phyloP scores from a whole-genome alignment of 2,113 vertebrate species.

The Menidia beryllina region DNA sequence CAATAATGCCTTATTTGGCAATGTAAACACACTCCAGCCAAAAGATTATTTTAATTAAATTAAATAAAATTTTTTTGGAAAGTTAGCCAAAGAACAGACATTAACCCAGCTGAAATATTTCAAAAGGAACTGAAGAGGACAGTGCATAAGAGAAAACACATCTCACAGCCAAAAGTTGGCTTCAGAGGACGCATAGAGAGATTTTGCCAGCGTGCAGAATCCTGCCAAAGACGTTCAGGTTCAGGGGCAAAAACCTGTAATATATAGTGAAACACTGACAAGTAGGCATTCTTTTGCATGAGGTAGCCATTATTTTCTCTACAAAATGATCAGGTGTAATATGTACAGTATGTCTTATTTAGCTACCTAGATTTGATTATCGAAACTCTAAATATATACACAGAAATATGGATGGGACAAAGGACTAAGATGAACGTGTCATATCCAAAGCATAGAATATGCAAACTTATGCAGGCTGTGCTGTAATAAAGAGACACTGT shows the following conservation, averaged over 20 bases:
- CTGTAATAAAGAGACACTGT: neutral
- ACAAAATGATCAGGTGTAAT: too few relatives aligned
- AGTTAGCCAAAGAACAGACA: too few relatives aligned
- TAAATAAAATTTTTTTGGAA: neutral
- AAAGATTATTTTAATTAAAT: neutral
- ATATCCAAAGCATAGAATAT: slow-evolving; percentile 42
- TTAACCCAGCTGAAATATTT: too few relatives aligned
- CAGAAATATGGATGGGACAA: neutral
- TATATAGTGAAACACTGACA: neutral
- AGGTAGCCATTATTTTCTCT: neutral
- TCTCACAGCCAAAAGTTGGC: neutral
- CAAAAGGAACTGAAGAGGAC: too few relatives aligned
- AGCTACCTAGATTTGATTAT: neutral
- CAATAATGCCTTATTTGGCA: neutral
- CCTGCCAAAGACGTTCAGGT: too few relatives aligned
- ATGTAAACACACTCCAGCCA: neutral
- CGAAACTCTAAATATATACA: neutral
- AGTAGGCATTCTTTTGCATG: neutral
- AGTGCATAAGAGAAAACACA: too few relatives aligned
- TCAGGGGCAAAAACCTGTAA: too few relatives aligned
- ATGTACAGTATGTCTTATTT: too few relatives aligned
- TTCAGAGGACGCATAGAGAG: neutral
- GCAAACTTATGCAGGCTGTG: slow-evolving; percentile 24
- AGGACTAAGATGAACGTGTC: slow-evolving; percentile 36
- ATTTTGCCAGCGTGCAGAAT: neutral